Evolutionary conservation across 2,888 invertebrate genomes (phyloP), one percentile per base, ranked within the genome.

Genomic region (Pardosa pseudoannulata): DNA sequence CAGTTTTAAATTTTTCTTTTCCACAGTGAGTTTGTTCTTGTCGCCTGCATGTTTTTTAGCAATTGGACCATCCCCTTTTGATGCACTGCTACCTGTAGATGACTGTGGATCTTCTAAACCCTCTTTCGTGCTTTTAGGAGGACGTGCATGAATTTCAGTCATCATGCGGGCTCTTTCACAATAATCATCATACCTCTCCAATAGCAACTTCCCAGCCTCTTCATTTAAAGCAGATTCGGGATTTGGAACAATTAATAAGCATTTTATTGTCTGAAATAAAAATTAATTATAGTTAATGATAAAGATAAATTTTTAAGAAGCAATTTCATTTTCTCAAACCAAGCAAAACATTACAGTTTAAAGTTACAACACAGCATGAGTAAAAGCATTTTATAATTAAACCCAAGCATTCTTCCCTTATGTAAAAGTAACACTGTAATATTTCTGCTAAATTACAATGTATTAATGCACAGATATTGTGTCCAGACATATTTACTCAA

Each of bases 161-260:
- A 96, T 96, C 95, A 97, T 95, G 92, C 95, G 95, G 41, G 97
- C 97, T 90, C 96, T 93, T 91, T 95, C 94, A 88, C 95, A 97
- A 93, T 98, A 98, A 92, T 96, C 96, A 91, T 96, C 96, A 92
- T 98, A 98, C 91, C 95, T 95, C 93, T 97, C 97, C 90, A 97
- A 93, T 89, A 98, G 93, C 91, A 98, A 93, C 92, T 97, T 97
- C 23, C 98, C 98, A 79, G 98, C 98, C 92, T 98, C 98, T 91
- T 98, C 98, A 92, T 98, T 98, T 90, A 98, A 94, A 90, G 98
- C 98, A 81, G 98, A 98, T 93, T 98, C 98, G 6, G 98, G 95
- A 94, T 98, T 98, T 91, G 98, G 98, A 91, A 97, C 97, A 92
- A 98, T 98, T 89, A 98, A 94, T 91, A 98, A 94, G 93, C 98